A percentile compares a stretch with the other conserved stretches of the same genome.
Conservation (phyloP, 2,113 vertebrate genomes). For the Lasiurus cinereus region DNA sequence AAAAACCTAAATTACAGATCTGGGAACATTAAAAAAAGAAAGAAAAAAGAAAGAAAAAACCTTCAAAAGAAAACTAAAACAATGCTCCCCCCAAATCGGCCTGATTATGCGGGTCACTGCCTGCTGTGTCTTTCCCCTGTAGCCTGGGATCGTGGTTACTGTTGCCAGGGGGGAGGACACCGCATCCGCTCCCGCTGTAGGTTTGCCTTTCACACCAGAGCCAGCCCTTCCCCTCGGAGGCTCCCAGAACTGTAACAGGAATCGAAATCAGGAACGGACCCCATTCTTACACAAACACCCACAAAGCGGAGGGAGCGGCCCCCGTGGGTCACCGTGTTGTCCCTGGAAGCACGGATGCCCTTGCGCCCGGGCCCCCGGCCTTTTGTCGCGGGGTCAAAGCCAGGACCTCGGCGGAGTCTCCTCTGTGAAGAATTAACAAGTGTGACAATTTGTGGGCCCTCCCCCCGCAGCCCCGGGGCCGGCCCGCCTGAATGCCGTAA, state of each 20-base stretch:
- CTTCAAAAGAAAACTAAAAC: constrained; percentile 89
- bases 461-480: constrained; percentile 85
- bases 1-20: constrained; percentile 80
- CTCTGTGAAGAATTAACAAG: constrained; percentile 93
- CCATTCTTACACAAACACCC: constrained; percentile 91
- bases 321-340: constrained; percentile 86
- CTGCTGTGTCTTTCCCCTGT: constrained; percentile 87
- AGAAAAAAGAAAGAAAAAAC: not conserved
- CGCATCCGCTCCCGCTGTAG: constrained; percentile 90
- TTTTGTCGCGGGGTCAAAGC: constrained; percentile 92
- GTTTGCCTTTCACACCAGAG: constrained; percentile 92
- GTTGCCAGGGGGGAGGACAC: constrained; percentile 90
- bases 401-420: constrained; percentile 93
- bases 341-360: constrained; percentile 90
- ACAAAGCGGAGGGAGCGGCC: constrained; percentile 88
- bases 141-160: constrained; percentile 88
- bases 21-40: constrained; percentile 64
- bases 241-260: constrained; percentile 88
- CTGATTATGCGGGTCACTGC: constrained; percentile 89
- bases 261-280: constrained; percentile 89
- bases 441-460: constrained; percentile 92
- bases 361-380: constrained; percentile 87
- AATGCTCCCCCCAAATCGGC: constrained; percentile 86
- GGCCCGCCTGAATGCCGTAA: constrained; percentile 93
- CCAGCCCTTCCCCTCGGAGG: constrained; percentile 85